These are phyloP conservation scores for Catotricha subobsoleta DNA, from an alignment of 2,888 invertebrate species.

Conservation along the genomic window DNA sequence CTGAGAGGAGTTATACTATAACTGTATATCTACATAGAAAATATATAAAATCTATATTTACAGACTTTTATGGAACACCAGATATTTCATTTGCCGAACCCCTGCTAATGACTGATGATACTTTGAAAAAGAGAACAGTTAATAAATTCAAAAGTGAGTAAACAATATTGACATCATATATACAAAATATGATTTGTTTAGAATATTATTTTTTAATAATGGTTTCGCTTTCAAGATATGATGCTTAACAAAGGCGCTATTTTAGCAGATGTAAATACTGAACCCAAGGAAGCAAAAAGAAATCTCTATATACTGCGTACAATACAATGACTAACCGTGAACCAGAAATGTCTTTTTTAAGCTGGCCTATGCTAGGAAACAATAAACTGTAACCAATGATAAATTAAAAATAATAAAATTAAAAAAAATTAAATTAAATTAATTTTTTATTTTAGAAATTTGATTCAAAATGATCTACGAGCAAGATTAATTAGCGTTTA, in stretches of 20 bases:
- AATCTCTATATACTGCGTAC: slow-evolving; percentile 4
- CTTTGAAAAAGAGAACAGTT: neutral
- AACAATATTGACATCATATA: neutral
- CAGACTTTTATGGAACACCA: slow-evolving; percentile 5
- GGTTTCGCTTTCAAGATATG: slow-evolving; percentile 2
- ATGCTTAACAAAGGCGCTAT: slow-evolving; percentile 3
- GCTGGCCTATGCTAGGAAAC: slow-evolving; percentile 5
- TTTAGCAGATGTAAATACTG: neutral
- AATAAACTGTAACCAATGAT: slow-evolving; percentile 2
- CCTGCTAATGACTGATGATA: neutral
- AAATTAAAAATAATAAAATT: no score
- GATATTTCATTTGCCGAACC: neutral
- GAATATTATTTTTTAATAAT: neutral
- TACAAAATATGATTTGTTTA: no score
- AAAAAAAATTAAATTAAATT: no score
- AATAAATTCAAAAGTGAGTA: slow-evolving; percentile 4
- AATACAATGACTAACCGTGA: slow-evolving; percentile 1
- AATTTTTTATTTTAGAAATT: no score
- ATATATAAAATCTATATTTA: neutral
- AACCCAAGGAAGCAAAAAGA: neutral
- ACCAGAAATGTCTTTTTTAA: slow-evolving; percentile 6
- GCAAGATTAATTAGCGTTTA: no score
- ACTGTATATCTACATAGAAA: no score
- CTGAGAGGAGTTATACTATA: neutral
- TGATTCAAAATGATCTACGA: no score